Base-by-base conservation (phyloP, 2,113 vertebrate species). In the Protobothrops mucrosquamatus region DNA sequence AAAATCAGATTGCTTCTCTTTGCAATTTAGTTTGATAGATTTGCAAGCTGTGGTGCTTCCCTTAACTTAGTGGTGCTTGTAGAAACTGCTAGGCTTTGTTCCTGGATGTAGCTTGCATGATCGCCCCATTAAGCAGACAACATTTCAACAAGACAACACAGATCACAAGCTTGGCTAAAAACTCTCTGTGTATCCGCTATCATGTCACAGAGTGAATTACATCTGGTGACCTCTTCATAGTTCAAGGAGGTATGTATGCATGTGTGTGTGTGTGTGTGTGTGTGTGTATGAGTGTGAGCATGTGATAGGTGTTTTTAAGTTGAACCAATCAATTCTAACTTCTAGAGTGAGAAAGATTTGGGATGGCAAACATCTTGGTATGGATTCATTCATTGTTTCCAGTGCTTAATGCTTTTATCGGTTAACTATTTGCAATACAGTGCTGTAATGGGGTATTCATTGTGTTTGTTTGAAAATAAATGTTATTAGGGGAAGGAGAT, bases 71-170 rank as follows among this genome's bases (percentile, higher is more conserved):
- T 97, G 96, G 97, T 88, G 95, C 97, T 98, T 98, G 97, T 98
- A 98, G 98, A 97, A 98, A 98, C 93, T 97, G 97, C 97, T 96
- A 97, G 98, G 98, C 98, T 99, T 99, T 99, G 99, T 99, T 98
- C 98, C 98, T 98, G 96, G 97, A 97, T 98, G 98, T 98, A 98
- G 98, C 98, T 98, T 98, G 98, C 98, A 98, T 99, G 98, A 99
- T 98, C 98, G 98, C 98, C 98, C 98, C 99, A 99, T 99, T 99
- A 99, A 98, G 98, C 98, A 99, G 98, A 99, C 98, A 97, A 97
- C 98, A 97, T 98, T 98, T 98, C 98, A 98, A 98, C 97, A 97
- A 81, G 98, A 98, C 98, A 98, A 97, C 98, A 98, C 97, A 98
- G 98, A 98, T 98, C 98, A 98, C 96, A 97, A 97, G 97, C 97